Base-by-base conservation (phyloP, 2,797 vertebrate genomes). In the Lagocephalus sceleratus region DNA sequence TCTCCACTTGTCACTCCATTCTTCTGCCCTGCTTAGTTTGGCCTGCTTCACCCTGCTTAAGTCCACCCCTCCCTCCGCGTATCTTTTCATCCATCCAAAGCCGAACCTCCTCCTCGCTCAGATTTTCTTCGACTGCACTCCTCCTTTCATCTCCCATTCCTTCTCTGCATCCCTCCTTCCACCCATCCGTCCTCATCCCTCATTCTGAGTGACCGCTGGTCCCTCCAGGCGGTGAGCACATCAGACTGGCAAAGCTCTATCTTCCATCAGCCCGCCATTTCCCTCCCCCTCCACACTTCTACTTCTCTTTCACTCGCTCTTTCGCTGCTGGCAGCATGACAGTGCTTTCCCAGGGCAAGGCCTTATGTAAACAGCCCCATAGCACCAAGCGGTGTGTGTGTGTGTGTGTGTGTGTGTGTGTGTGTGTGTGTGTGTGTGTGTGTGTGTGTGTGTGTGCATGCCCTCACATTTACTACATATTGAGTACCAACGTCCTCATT, bases 321-420 rank as follows among this genome's bases (percentile, higher is more conserved):
- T 79, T 83, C 44, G 66, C 85, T 84, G 76, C 76, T 83, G 79
- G 79, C 80, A 80, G 72, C 73, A 79, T 85, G 84, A 87, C 87
- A 85, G 82, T 77, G 75, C 77, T 83, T 82, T 89, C 87, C 80
- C 87, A 87, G 84, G 83, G 84, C 84, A 86, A 85, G 84, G 85
- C 86, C 86, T 89, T 86, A 87, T 88, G 87, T 88, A 87, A 89
- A 89, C 86, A 88, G 75, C 76, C 83, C 85, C 82, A 75, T 19
- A 71, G 75, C 81, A 81, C 79, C 76, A 22, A 76, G 75, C 57
- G 42, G 16, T 55, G 67, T 71, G 55, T 78, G 68, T 68, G 63
- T 64, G 63, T 64, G 51, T 55, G 50, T 60, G 66, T 69, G 57
- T 76, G 70, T 69, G 60, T 65, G 62, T 66, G 51, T 57, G n/a